Percentiles rank a stretch among this genome's conserved stretches.
Evolutionary conservation across 2,113 vertebrate genomes (phyloP).

Genomic region (Polypterus senegalus): DNA sequence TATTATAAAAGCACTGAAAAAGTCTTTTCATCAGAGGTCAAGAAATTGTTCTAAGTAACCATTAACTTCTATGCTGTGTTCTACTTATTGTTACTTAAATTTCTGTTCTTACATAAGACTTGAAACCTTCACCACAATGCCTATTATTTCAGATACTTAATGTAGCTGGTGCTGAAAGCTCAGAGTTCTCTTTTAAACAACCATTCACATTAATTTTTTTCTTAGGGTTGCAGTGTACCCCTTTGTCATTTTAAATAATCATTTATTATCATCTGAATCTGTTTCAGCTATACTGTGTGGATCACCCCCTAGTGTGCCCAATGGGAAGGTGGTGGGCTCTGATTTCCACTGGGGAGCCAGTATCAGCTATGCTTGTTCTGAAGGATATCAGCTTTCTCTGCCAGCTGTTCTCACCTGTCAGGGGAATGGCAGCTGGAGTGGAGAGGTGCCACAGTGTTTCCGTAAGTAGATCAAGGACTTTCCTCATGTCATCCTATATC

Average conservation of each 20-base stretch:
- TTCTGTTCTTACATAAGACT: not conserved
- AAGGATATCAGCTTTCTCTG: conserved; percentile 91
- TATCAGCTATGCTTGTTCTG: conserved; percentile 78
- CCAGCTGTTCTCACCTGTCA: conserved; percentile 85
- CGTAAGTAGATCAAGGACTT: conserved; percentile 57
- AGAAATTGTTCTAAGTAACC: too few relatives aligned
- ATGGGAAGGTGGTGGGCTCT: conserved; percentile 78
- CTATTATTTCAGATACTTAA: too few relatives aligned
- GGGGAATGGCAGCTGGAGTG: conserved; percentile 82
- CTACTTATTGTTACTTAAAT: not conserved
- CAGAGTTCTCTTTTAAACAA: not conserved
- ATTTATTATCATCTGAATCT: not conserved
- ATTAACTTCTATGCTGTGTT: too few relatives aligned
- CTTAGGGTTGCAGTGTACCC: too few relatives aligned
- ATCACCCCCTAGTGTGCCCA: conserved; percentile 67
- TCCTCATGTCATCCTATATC: too few relatives aligned
- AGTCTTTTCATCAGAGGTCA: too few relatives aligned
- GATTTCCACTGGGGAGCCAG: conserved; percentile 91
- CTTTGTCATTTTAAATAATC: too few relatives aligned
- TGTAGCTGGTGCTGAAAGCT: not conserved
- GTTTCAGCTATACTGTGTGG: conserved; percentile 71
- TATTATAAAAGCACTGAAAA: too few relatives aligned
- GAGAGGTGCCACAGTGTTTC: conserved; percentile 90
- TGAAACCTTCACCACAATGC: too few relatives aligned
- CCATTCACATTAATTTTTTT: too few relatives aligned